Evolutionary conservation across 2,113 vertebrate genomes (phyloP), one percentile per base, ranked within the genome.

Genomic region (Oxyruncus cristatus): DNA sequence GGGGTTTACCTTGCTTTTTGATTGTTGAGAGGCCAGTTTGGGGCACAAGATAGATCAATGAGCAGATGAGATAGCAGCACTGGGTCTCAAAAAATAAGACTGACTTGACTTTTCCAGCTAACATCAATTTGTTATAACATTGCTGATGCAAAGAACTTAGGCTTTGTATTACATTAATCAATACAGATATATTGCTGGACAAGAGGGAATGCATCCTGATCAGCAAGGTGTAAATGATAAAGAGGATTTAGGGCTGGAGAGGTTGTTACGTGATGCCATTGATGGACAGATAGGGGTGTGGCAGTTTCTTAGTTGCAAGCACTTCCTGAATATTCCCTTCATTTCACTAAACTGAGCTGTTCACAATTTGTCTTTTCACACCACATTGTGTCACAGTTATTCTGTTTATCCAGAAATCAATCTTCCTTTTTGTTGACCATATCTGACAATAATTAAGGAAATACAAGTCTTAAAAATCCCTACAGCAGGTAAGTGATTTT

Each of bases 391-490:
- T 74, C 52, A 53, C 28, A 92, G 37, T 95, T 89, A 58, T 58
- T 87, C 50, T 47, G 8, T 92, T 95, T 75, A 89, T 72, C 35
- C 26, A 81, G 65, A 84, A 85, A 94, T 93, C 72, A 91, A 30
- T 94, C 92, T 93, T 93, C 35, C 50, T 73, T 97, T 96, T 94
- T 88, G 50, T 92, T 91, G 93, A 92, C 53, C 41, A 50, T 62
- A 93, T 93, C 87, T 92, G 93, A 92, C 75, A 88, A 68, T 62
- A 94, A 86, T 73, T 46, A 76, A 84, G 72, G 33, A 58, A 91
- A 79, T 35, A 41, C 85, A 72, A 85, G 85, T 94, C 80, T 93
- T 77, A 71, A 85, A 86, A 88, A 50, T 59, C 44, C 32, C 42
- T 88, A 52, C 50, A 80, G 84, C 61, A 67, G 62, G 37, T 66